phyloP scores from a whole-genome alignment of 2,888 invertebrate species.

The Scaptomyza parva region DNA sequence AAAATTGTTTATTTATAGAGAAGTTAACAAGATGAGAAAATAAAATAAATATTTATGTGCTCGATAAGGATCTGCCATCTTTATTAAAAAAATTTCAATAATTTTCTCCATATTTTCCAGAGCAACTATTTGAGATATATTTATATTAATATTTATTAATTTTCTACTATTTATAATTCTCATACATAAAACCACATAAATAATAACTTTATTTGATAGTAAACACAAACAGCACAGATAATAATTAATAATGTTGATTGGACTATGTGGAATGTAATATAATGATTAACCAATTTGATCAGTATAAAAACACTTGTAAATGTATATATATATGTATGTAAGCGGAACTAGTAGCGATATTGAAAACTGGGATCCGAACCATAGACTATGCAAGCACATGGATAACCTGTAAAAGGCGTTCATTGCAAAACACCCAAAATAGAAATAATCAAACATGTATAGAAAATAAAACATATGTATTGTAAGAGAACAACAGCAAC shows the following conservation, averaged over 20 bases:
- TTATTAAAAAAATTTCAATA: not conserved
- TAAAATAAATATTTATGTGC: not conserved
- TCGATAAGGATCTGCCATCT: too few relatives aligned
- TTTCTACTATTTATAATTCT: not conserved
- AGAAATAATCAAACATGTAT: conserved; percentile 41
- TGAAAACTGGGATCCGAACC: conserved; percentile 82
- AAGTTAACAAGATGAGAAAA: not conserved
- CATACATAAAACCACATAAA: conserved; percentile 3
- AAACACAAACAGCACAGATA: conserved; percentile 7
- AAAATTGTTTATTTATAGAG: conserved; percentile 21
- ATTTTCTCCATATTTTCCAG: not conserved
- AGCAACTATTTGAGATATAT: not conserved
- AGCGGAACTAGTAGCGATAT: conserved; percentile 78
- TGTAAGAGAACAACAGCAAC: conserved; percentile 22
- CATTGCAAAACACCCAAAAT: conserved; percentile 53
- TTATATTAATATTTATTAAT: not conserved
- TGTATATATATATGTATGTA: conserved; percentile 8
- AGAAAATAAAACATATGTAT: conserved; percentile 27
- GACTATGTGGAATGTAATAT: conserved; percentile 18
- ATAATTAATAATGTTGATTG: conserved; percentile 23
- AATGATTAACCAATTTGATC: conserved; percentile 33
- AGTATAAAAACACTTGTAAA: conserved; percentile 30
- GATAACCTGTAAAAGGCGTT: conserved; percentile 82
- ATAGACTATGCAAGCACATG: conserved; percentile 84
- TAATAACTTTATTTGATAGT: conserved; percentile 32